These are phyloP conservation scores for Piaya cayana DNA, from an alignment of 2,113 vertebrate species.

Conservation along the genomic window DNA sequence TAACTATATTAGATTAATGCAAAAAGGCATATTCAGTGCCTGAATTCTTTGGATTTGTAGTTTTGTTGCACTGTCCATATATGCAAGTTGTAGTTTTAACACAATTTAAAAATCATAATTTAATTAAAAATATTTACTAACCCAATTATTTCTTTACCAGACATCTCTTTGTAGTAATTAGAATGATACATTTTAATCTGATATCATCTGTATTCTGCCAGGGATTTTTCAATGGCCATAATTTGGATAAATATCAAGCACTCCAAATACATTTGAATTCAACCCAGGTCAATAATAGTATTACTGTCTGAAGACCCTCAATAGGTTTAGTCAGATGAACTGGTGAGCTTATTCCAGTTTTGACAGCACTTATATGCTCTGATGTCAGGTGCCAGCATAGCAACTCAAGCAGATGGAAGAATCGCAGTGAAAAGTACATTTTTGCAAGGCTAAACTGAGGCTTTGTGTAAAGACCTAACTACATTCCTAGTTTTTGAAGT, in stretches of 20 bases:
- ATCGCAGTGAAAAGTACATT: background rate
- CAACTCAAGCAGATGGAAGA: background rate
- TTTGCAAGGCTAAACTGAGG: background rate
- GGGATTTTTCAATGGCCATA: conserved; percentile 64
- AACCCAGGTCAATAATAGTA: conserved; percentile 69
- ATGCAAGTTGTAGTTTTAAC: conserved; percentile 56
- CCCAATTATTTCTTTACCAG: conserved; percentile 61
- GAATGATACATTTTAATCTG: conserved; percentile 66
- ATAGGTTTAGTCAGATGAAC: conserved; percentile 52
- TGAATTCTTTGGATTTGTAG: conserved; percentile 26
- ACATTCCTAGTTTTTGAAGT: background rate
- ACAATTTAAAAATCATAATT: conserved; percentile 60
- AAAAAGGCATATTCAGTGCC: conserved; percentile 21
- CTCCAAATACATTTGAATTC: conserved; percentile 70
- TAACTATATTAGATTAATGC: conserved; percentile 46
- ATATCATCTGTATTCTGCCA: conserved; percentile 69
- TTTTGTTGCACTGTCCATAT: background rate
- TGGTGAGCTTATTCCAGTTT: conserved; percentile 48
- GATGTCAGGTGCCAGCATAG: conserved; percentile 11
- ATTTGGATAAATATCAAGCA: conserved; percentile 71
- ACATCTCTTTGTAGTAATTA: conserved; percentile 64
- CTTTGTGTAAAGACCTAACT: background rate
- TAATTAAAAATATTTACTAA: conserved; percentile 71
- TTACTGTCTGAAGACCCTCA: conserved; percentile 55
- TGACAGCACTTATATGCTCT: conserved; percentile 38